Evolutionary conservation across 2,113 vertebrate genomes (phyloP).

Genomic region (Myiozetetes cayanensis): DNA sequence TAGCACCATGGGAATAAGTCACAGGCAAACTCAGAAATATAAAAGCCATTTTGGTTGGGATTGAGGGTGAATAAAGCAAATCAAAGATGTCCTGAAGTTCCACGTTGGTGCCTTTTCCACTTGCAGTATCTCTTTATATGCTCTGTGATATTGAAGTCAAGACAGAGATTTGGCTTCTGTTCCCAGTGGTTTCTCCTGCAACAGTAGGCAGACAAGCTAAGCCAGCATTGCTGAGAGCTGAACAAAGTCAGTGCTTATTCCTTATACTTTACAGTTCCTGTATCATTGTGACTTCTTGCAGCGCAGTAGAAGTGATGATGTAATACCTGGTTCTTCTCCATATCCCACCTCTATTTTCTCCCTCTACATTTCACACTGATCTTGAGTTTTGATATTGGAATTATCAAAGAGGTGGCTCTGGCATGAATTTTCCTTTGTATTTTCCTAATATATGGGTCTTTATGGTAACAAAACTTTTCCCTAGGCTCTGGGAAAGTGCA

Average conservation of each 20-base stretch:
- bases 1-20: background rate
- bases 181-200: background rate
- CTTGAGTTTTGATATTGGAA: background rate
- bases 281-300: background rate
- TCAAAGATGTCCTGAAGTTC: background rate
- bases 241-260: background rate
- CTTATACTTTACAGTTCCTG: background rate
- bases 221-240: background rate
- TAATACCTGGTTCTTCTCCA: background rate
- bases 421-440: background rate
- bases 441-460: background rate
- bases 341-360: background rate
- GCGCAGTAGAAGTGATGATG: background rate
- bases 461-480: background rate
- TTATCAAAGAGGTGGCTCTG: background rate
- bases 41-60: background rate
- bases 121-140: background rate
- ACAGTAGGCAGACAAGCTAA: background rate
- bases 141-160: background rate
- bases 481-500: background rate
- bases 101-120: background rate
- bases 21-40: background rate
- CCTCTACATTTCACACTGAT: background rate
- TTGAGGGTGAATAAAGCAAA: background rate
- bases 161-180: background rate